phyloP scores from a whole-genome alignment of 2,797 vertebrate genomes.

The Naso thynnoides region DNA sequence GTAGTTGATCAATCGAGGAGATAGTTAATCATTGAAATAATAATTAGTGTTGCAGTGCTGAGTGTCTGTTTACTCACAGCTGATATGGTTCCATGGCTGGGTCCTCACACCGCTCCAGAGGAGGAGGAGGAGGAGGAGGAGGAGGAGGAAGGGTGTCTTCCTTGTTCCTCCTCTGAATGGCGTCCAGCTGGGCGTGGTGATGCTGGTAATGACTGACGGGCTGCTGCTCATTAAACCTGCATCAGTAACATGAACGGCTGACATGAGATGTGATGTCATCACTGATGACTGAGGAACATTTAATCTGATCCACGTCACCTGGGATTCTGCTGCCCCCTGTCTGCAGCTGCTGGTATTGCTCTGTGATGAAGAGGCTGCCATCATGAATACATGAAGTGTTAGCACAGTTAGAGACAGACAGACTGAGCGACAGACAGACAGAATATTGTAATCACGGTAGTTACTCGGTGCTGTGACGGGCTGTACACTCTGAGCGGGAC shows the following conservation, averaged over 20 bases:
- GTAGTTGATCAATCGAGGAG: too few relatives aligned
- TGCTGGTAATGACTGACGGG: constrained; percentile 74
- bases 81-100: constrained; percentile 69
- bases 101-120: constrained; percentile 55
- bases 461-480: constrained; percentile 69
- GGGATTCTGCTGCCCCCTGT: constrained; percentile 31
- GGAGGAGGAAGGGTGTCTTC: constrained; percentile 37
- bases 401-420: neutral
- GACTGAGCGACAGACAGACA: too few relatives aligned
- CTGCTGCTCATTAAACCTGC: constrained; percentile 40
- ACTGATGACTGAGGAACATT: too few relatives aligned
- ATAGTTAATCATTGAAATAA: too few relatives aligned
- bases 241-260: too few relatives aligned
- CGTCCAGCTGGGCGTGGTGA: constrained; percentile 84
- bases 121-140: constrained; percentile 21
- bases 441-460: neutral
- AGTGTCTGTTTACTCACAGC: constrained; percentile 80
- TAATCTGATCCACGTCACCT: too few relatives aligned
- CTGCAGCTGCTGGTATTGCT: constrained; percentile 56
- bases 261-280: too few relatives aligned
- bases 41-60: too few relatives aligned
- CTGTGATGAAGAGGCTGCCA: constrained; percentile 49
- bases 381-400: neutral
- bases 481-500: constrained; percentile 53
- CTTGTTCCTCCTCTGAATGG: constrained; percentile 71